These are phyloP conservation scores for Ephestia elutella DNA, from an alignment of 1,140 invertebrate species.

Conservation along the genomic window DNA sequence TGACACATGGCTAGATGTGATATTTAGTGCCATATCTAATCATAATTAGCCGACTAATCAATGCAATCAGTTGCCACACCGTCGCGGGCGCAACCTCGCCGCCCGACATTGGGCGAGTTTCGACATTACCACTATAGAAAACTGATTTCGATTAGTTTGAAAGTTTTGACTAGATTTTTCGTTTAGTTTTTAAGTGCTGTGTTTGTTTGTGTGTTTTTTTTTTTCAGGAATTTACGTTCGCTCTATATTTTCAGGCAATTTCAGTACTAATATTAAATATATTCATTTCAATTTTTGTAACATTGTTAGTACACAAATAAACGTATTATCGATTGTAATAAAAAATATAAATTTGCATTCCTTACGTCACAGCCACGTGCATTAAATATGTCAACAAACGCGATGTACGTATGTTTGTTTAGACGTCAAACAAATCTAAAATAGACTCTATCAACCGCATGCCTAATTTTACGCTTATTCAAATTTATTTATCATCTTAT, in stretches of 20 bases:
- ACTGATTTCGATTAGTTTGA: conserved; percentile 33
- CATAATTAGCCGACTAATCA: conserved; percentile 7
- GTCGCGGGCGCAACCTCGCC: conserved; percentile 17
- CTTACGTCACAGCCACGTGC: background rate
- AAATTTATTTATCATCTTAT: background rate
- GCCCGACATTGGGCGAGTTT: conserved; percentile 22
- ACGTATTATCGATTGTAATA: background rate
- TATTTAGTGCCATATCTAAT: conserved; percentile 15
- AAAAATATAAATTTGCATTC: background rate
- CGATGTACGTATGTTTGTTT: background rate
- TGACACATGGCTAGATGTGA: conserved; percentile 5
- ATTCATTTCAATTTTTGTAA: background rate
- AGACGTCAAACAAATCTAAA: background rate
- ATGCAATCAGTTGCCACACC: conserved; percentile 15
- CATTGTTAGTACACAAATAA: background rate
- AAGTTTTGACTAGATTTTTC: conserved; percentile 4
- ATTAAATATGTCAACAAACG: background rate
- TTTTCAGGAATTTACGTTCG: background rate
- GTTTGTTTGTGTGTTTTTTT: conserved; percentile 3
- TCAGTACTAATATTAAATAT: background rate
- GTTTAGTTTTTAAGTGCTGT: background rate
- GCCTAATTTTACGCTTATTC: background rate
- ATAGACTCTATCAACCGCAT: background rate
- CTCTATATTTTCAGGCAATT: background rate
- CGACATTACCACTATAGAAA: conserved; percentile 23